phyloP scores from a whole-genome alignment of 2,888 invertebrate genomes.

The Icerya purchasi region DNA sequence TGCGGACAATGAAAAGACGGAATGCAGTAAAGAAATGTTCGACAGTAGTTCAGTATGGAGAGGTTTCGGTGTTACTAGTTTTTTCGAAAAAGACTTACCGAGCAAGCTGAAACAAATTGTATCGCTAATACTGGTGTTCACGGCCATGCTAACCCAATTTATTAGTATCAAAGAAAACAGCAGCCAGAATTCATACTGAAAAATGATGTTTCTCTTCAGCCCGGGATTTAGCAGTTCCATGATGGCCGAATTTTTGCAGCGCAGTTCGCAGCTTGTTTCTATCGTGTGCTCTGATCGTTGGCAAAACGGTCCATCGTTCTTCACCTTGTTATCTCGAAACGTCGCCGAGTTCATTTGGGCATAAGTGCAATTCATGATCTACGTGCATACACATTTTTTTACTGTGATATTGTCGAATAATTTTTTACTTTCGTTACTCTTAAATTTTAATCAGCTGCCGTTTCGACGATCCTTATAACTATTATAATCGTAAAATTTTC shows the following conservation, averaged over 20 bases:
- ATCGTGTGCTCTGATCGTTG: neutral
- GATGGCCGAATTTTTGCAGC: neutral
- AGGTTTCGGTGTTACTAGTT: no score
- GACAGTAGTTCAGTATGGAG: no score
- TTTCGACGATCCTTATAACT: no score
- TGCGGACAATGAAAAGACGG: no score
- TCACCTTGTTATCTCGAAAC: neutral
- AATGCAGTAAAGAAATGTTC: no score
- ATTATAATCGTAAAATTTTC: no score
- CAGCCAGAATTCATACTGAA: slow-evolving; percentile 5
- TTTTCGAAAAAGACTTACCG: slow-evolving; percentile 6
- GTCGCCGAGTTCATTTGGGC: neutral
- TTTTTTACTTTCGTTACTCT: no score
- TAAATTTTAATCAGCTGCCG: no score
- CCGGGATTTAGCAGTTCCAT: neutral
- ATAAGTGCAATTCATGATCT: neutral
- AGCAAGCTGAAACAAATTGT: slow-evolving; percentile 13
- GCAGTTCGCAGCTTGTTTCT: neutral
- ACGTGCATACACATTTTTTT: no score
- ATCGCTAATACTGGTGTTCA: slow-evolving; percentile 8
- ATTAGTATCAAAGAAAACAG: slow-evolving; percentile 3
- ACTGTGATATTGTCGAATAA: no score
- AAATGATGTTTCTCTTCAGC: no score
- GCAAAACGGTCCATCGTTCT: neutral
- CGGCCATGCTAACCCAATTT: slow-evolving; percentile 1